These are phyloP conservation scores for Cettia cetti DNA, from an alignment of 2,113 vertebrate genomes.

Conservation along the genomic window DNA sequence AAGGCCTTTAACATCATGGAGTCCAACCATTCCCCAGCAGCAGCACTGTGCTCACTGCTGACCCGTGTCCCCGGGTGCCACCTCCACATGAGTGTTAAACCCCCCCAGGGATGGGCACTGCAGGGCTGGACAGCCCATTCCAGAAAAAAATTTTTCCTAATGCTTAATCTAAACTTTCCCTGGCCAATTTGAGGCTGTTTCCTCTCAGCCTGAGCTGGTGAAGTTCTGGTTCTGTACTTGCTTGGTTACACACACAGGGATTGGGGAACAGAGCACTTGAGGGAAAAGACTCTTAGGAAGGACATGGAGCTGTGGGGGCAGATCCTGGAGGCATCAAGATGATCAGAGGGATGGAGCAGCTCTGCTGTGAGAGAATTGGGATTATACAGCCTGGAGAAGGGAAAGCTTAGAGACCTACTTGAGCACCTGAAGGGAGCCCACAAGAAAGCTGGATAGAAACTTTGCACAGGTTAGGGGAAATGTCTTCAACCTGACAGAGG, in stretches of 20 bases:
- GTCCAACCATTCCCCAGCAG: neutral
- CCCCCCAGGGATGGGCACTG: neutral
- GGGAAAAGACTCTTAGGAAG: neutral
- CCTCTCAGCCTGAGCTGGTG: rapidly evolving
- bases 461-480: neutral
- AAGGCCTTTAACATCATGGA: neutral
- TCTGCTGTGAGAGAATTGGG: neutral
- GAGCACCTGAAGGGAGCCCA: neutral
- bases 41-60: neutral
- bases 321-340: neutral
- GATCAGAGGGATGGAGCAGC: neutral
- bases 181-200: neutral
- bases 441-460: neutral
- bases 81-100: neutral
- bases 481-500: neutral
- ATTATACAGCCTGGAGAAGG: neutral
- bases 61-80: neutral
- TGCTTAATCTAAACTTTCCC: neutral
- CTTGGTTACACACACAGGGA: neutral
- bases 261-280: neutral
- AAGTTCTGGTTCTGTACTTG: rapidly evolving
- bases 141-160: neutral
- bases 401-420: neutral
- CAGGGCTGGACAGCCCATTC: neutral
- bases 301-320: neutral